Percentiles rank a stretch among this genome's conserved stretches.
These are phyloP conservation scores for Potamilus streckersoni DNA, from an alignment of 1,140 invertebrate species.

Conservation along the genomic window DNA sequence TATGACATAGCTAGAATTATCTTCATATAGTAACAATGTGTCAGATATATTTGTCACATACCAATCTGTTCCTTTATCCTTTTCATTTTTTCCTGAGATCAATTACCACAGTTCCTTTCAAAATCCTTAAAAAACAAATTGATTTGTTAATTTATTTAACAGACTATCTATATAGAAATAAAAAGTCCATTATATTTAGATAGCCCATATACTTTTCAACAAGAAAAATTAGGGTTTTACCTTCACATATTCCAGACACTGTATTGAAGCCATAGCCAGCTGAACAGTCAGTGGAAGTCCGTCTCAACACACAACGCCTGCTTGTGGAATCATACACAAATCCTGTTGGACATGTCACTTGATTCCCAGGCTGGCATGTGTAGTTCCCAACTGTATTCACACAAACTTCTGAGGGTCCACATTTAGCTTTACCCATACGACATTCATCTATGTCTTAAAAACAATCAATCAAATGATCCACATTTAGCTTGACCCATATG, in stretches of 20 bases:
- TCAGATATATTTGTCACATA: too few species aligned
- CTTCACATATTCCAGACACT: constrained; percentile 47
- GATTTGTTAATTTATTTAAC: too few species aligned
- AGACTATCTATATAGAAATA: too few species aligned
- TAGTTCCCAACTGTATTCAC: constrained; percentile 69
- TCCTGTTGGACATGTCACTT: constrained; percentile 35
- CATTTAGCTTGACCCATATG: too few species aligned
- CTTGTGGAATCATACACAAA: constrained; percentile 35
- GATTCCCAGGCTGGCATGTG: constrained; percentile 42
- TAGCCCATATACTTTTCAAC: background rate
- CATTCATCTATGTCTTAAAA: constrained; percentile 79
- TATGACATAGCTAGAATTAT: too few species aligned
- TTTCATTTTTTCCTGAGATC: too few species aligned
- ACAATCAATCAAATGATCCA: too few species aligned
- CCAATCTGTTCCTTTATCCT: too few species aligned
- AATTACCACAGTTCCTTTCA: too few species aligned
- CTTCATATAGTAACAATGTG: too few species aligned
- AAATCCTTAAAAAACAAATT: too few species aligned
- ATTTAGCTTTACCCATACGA: constrained; percentile 46
- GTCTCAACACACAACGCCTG: constrained; percentile 37
- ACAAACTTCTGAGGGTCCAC: constrained; percentile 75
- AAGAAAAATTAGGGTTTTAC: constrained; percentile 23
- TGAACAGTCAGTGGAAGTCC: constrained; percentile 66
- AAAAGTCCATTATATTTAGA: too few species aligned
- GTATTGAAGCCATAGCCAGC: constrained; percentile 68